Conservation (phyloP, 1,140 invertebrate genomes). For the Zaprionus nigranus region DNA sequence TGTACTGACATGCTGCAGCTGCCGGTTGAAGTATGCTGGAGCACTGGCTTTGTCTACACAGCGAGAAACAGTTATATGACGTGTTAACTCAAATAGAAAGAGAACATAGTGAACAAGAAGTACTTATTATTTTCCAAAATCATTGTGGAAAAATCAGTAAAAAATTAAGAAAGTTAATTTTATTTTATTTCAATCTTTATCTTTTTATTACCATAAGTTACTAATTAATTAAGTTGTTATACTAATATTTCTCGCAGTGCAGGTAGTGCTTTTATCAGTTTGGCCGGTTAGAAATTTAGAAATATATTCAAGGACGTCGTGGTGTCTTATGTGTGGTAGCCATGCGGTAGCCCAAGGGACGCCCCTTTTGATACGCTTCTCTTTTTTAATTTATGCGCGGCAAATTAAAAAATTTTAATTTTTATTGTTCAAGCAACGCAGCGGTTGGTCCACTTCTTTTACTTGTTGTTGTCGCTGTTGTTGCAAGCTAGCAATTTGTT, state of each 20-base stretch:
- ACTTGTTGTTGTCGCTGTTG: slow-evolving; percentile 12
- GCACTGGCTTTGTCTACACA: background rate
- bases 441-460: slow-evolving; percentile 46
- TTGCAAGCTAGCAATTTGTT: background rate
- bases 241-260: background rate
- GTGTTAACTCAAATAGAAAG: background rate
- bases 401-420: slow-evolving; percentile 84
- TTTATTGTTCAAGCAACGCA: slow-evolving; percentile 71
- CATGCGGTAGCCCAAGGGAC: slow-evolving; percentile 54
- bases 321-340: slow-evolving; percentile 45
- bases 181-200: too few species aligned
- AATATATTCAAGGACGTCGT: slow-evolving; percentile 60
- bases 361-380: slow-evolving; percentile 56
- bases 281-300: slow-evolving; percentile 18
- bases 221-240: background rate
- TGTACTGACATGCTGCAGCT: slow-evolving; percentile 38
- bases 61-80: background rate
- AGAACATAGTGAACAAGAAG: too few species aligned
- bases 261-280: background rate
- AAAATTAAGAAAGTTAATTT: too few species aligned
- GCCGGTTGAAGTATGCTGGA: slow-evolving; percentile 10
- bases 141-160: too few species aligned
- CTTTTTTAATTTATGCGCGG: slow-evolving; percentile 72
- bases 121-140: too few species aligned
- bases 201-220: too few species aligned